These are phyloP conservation scores for Drosophila meridionalis DNA, from an alignment of 2,888 invertebrate genomes.

Conservation along the genomic window DNA sequence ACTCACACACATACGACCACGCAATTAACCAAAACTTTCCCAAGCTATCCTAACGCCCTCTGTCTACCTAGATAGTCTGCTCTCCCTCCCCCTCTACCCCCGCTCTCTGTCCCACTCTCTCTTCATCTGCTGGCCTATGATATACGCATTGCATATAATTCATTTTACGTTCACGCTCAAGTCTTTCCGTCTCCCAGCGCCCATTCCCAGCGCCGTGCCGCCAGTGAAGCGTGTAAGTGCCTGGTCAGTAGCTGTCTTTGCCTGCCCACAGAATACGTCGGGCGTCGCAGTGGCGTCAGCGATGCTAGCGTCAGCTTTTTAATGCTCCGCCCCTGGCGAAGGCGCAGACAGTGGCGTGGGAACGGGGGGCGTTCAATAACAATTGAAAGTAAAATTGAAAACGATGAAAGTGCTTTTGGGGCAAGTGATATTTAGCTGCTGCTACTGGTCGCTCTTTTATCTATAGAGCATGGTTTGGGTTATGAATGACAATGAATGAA, in stretches of 20 bases:
- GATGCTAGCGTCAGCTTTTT: slow-evolving; percentile 67
- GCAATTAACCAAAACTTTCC: slow-evolving; percentile 73
- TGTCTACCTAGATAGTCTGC: slow-evolving; percentile 1
- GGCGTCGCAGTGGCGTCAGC: slow-evolving; percentile 40
- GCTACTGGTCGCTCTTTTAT: not conserved
- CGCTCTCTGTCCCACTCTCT: not conserved
- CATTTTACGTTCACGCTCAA: slow-evolving; percentile 72
- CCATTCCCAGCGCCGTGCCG: not conserved
- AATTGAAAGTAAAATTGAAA: slow-evolving; percentile 8
- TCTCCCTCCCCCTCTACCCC: not conserved
- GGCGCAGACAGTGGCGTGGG: slow-evolving; percentile 37
- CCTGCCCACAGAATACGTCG: slow-evolving; percentile 16
- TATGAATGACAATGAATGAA: not conserved
- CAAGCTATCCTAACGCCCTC: slow-evolving; percentile 11
- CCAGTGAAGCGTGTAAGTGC: slow-evolving; percentile 64
- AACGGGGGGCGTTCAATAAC: not conserved
- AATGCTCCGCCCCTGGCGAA: slow-evolving; percentile 22
- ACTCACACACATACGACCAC: slow-evolving; percentile 25
- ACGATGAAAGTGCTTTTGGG: not conserved
- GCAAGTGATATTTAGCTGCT: not conserved
- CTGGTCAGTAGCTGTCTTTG: slow-evolving; percentile 56
- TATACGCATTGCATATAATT: slow-evolving; percentile 67
- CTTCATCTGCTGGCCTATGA: slow-evolving; percentile 28
- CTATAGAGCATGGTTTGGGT: not conserved
- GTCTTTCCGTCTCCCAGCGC: slow-evolving; percentile 21